Conservation (phyloP, 2,113 vertebrate species). For the Dissostichus mawsoni region DNA sequence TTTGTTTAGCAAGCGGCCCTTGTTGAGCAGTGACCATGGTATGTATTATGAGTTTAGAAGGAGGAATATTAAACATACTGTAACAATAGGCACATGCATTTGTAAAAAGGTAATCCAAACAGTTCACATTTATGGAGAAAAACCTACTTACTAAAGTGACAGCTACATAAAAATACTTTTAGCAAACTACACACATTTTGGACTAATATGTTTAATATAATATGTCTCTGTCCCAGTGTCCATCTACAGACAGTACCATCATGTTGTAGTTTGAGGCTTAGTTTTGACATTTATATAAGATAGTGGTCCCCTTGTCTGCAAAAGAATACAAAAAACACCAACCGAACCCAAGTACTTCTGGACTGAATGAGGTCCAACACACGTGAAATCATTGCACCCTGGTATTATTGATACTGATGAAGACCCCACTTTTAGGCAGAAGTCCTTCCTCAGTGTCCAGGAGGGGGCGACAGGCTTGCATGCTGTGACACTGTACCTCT, state of each 20-base stretch:
- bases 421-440: background rate
- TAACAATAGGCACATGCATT: background rate
- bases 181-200: background rate
- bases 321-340: background rate
- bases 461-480: slow-evolving; percentile 68
- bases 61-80: background rate
- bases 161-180: background rate
- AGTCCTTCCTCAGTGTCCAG: slow-evolving; percentile 57
- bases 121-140: background rate
- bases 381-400: background rate
- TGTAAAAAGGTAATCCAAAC: background rate
- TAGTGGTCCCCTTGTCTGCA: background rate
- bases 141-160: background rate
- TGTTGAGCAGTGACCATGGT: background rate
- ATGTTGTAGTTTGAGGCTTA: background rate
- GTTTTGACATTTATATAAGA: background rate
- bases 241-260: background rate
- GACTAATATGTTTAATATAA: background rate
- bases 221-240: background rate
- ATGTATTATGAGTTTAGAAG: background rate
- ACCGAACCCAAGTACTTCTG: background rate
- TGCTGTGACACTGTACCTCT: background rate
- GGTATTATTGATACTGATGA: background rate
- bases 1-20: background rate
- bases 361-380: background rate